Percentiles rank a stretch among this genome's conserved stretches.
phyloP scores from a whole-genome alignment of 2,113 vertebrate species.

The Egretta garzetta region DNA sequence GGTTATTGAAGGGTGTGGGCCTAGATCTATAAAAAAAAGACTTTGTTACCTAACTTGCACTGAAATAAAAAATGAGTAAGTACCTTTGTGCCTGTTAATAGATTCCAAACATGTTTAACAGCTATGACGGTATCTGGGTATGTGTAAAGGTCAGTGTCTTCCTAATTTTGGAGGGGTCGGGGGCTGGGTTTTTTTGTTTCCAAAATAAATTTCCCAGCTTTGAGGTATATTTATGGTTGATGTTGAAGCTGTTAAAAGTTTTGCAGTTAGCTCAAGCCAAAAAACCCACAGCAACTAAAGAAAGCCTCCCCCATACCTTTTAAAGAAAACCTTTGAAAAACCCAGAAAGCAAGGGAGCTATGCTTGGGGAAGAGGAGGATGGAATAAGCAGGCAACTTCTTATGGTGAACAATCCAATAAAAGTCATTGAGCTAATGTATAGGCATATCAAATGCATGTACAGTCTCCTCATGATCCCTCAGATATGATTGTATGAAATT shows the following conservation, averaged over 20 bases:
- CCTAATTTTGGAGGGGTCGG: neutral
- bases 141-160: constrained; percentile 3
- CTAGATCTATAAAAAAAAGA: neutral
- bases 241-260: constrained; percentile 11
- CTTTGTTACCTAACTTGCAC: neutral
- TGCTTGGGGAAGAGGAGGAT: neutral
- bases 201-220: neutral
- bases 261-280: neutral
- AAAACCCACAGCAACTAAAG: neutral
- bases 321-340: constrained; percentile 4
- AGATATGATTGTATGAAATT: neutral
- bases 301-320: neutral
- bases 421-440: neutral
- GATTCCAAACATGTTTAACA: neutral
- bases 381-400: neutral
- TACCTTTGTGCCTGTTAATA: neutral
- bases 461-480: neutral
- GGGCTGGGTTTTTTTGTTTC: neutral
- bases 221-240: neutral
- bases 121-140: neutral
- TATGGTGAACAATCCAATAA: neutral
- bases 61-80: neutral
- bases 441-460: neutral
- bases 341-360: neutral
- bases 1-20: neutral